Evolutionary conservation across 2,113 vertebrate genomes (phyloP).

Genomic region (Zosterops japonicus): DNA sequence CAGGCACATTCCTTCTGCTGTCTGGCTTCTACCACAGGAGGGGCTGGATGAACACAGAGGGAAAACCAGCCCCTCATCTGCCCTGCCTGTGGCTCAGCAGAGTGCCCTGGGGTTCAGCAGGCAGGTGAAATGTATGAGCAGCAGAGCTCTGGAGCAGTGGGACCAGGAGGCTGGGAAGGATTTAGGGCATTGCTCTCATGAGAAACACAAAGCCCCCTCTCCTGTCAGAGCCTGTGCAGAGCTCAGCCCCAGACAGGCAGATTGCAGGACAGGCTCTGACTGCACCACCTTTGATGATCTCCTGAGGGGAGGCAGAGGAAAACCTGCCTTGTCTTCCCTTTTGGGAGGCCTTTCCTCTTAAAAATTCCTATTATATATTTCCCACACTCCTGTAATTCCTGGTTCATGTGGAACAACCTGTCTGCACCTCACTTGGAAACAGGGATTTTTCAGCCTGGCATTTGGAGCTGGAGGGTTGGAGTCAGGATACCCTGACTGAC

Average conservation of each 20-base stretch:
- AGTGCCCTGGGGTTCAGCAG: not conserved
- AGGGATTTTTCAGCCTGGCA: not conserved
- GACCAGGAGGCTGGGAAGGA: not conserved
- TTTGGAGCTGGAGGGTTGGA: not conserved
- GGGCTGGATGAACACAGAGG: not conserved
- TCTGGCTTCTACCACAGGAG: not conserved
- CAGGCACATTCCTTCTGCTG: not conserved
- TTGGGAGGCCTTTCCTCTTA: not conserved
- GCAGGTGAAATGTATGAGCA: not conserved
- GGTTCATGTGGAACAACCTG: not conserved
- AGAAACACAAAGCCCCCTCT: not conserved
- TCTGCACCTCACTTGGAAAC: not conserved
- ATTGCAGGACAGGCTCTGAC: not conserved
- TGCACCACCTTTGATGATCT: not conserved
- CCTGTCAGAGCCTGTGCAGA: not conserved
- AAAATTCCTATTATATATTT: rapidly evolving
- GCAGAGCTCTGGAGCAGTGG: not conserved
- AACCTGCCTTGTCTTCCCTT: not conserved
- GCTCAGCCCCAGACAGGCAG: not conserved
- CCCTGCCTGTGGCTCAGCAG: not conserved
- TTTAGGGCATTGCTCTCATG: not conserved
- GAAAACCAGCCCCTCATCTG: not conserved
- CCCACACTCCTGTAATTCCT: not conserved
- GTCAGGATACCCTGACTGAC: not conserved
- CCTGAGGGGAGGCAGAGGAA: not conserved